phyloP scores from a whole-genome alignment of 2,888 invertebrate genomes.

The Luffia ferchaultella region DNA sequence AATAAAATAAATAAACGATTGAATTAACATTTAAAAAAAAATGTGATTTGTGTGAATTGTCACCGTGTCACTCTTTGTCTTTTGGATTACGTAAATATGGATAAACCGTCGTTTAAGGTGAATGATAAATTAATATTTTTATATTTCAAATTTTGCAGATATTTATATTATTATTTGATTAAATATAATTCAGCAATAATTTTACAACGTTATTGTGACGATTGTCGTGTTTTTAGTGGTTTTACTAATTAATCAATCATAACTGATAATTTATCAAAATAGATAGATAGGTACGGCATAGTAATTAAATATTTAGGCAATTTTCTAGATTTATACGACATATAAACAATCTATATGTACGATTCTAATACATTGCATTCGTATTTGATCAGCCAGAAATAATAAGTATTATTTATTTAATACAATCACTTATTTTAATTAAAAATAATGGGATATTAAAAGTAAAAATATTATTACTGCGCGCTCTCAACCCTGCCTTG shows the following conservation, averaged over 20 bases:
- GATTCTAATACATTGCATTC: too few relatives aligned
- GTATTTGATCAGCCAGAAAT: too few relatives aligned
- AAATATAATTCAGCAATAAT: neutral
- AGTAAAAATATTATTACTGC: slow-evolving; percentile 13
- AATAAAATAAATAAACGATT: neutral
- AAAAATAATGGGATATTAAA: neutral
- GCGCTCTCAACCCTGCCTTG: slow-evolving; percentile 21
- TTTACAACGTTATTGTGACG: neutral
- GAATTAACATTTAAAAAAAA: neutral
- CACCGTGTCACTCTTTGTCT: slow-evolving; percentile 24
- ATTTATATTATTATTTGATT: neutral
- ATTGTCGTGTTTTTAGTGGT: too few relatives aligned
- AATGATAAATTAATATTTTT: slow-evolving; percentile 8
- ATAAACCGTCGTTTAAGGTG: slow-evolving; percentile 56
- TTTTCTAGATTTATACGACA: too few relatives aligned
- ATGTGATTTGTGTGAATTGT: slow-evolving; percentile 25
- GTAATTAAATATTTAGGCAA: too few relatives aligned
- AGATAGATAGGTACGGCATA: too few relatives aligned
- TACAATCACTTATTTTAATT: neutral
- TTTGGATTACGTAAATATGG: slow-evolving; percentile 41
- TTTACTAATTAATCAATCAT: too few relatives aligned
- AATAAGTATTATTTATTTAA: too few relatives aligned
- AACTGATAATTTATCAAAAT: too few relatives aligned
- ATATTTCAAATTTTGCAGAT: neutral
- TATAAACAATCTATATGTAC: too few relatives aligned